A percentile compares a stretch with the other conserved stretches of the same genome.
These are phyloP conservation scores for Rugalucina vietnamica DNA, from an alignment of 2,888 invertebrate species.

Conservation along the genomic window DNA sequence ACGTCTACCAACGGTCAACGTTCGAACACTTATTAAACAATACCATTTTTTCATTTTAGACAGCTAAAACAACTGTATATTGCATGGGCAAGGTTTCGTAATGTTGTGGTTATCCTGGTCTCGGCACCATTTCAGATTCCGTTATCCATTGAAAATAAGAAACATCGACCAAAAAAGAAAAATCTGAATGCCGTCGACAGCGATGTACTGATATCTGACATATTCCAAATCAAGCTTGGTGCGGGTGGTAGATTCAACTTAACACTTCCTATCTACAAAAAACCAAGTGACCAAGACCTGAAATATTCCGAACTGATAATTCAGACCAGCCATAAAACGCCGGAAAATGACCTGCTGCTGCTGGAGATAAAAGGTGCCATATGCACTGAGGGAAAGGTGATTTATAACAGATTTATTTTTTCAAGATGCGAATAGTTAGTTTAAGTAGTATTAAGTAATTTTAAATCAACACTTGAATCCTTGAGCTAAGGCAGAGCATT, in stretches of 20 bases:
- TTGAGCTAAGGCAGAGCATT: too few species aligned
- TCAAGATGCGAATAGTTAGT: too few species aligned
- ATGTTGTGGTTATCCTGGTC: too few species aligned
- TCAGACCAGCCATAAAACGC: not conserved
- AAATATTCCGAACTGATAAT: not conserved
- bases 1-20: too few species aligned
- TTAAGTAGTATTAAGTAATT: too few species aligned
- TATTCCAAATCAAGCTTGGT: not conserved
- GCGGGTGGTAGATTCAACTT: not conserved
- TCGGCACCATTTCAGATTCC: slow-evolving; percentile 2
- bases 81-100: too few species aligned
- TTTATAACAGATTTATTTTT: too few species aligned
- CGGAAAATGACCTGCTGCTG: not conserved
- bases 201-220: not conserved
- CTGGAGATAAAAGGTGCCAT: not conserved
- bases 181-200: not conserved
- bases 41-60: too few species aligned
- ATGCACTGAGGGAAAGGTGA: not conserved
- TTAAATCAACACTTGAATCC: too few species aligned
- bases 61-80: too few species aligned
- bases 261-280: not conserved
- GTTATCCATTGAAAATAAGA: not conserved
- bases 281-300: not conserved
- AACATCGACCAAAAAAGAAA: not conserved
- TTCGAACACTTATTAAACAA: too few species aligned